Conservation (phyloP, 2,113 vertebrate species). For the Heterocephalus glaber region DNA sequence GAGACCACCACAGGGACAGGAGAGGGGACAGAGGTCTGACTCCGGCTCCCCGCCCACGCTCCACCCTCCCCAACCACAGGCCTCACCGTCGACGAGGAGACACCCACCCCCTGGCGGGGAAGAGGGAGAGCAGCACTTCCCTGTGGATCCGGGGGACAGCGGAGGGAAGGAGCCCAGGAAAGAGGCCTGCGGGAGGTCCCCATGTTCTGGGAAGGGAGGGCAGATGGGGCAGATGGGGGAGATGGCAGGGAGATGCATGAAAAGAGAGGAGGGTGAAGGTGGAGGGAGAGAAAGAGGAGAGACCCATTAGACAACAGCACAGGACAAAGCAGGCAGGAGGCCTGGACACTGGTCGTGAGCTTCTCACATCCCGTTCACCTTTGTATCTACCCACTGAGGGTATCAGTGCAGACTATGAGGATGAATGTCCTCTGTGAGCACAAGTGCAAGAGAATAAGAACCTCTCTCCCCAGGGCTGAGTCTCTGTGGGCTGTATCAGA, state of each 20-base stretch:
- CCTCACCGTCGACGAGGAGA: conserved; percentile 53
- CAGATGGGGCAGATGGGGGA: not conserved
- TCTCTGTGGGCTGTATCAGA: not conserved
- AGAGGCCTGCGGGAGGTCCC: conserved; percentile 66
- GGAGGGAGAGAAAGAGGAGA: conserved; percentile 52
- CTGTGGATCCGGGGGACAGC: conserved; percentile 56
- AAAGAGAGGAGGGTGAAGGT: not conserved
- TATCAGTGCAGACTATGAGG: not conserved
- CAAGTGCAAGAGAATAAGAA: no score
- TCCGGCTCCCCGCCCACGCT: not conserved
- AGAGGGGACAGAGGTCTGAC: not conserved
- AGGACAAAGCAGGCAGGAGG: not conserved
- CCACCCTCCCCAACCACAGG: not conserved
- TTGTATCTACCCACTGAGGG: not conserved
- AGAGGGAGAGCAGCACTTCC: not conserved
- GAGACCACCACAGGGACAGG: not conserved
- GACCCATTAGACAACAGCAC: conserved; percentile 18
- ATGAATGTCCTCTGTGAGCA: not conserved
- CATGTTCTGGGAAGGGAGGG: conserved; percentile 17
- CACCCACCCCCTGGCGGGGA: conserved; percentile 64
- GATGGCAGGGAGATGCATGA: not conserved
- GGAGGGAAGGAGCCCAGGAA: conserved; percentile 55
- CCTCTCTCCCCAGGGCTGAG: not conserved
- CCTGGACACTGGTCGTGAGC: not conserved
- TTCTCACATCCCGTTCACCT: not conserved